Base-by-base conservation (phyloP, 2,113 vertebrate genomes). In the Barbus barbus region DNA sequence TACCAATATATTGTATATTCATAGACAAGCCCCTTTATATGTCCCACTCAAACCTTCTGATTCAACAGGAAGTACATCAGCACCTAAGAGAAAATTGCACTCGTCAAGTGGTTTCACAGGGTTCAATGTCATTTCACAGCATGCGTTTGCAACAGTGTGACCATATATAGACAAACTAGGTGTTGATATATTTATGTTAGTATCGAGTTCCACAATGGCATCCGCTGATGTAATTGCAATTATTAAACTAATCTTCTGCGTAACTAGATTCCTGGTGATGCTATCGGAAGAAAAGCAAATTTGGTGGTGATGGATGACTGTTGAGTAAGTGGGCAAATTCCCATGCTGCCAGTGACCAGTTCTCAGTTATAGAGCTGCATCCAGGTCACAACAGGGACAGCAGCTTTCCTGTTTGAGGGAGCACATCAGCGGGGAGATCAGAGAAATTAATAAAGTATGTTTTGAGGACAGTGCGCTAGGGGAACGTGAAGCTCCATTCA, bases 241-340 rank as follows among this genome's bases (percentile, higher is more conserved):
- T 53, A 36, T 58, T 16, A 81, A 71, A 69, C 41, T 36, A 82
- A 81, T 51, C 51, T 33, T 81, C 63, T 75, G 58, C 41, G 24
- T 81, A 58, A 33, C 51, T 84, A 63, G 78, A 73, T 38, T 83
- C 56, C 16, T 81, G 33, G 18, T n/a, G 87, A 84, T 88, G 73
- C 61, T 67, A 88, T 86, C 87, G 26, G 44, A 78, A 82, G 76
- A 79, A 78, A 88, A 88, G 76, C 78, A 83, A 28, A 72, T 56
- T 73, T 33, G 48, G 65, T 36, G 44, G 20, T 85, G 79, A 87
- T 83, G 51, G 36, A 71, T 60, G 71, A 83, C 36, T 48, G 73
- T 73, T 24, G n/a, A 71, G 41, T 56, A 5, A 41, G 33, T 56
- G 63, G 69, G 22, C 65, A 60, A 51, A 80, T 87, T 87, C 81